These are phyloP conservation scores for Alligator sinensis DNA, from an alignment of 2,113 vertebrate genomes.

Conservation along the genomic window DNA sequence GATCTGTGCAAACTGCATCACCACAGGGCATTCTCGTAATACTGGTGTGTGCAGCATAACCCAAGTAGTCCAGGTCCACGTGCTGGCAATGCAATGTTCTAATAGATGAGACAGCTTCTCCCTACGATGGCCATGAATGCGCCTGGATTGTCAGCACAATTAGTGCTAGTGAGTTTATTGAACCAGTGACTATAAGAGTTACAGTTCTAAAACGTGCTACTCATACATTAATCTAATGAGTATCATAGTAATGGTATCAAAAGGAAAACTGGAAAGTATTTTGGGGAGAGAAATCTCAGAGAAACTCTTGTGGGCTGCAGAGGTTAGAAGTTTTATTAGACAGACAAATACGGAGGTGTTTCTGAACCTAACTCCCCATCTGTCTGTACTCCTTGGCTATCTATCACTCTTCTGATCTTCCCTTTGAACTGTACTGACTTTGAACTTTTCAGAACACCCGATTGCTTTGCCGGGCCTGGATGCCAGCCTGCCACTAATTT, in stretches of 20 bases:
- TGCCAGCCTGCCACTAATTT: neutral
- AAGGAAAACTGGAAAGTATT: neutral
- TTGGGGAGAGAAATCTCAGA: neutral
- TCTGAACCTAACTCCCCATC: accelerated
- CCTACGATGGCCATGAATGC: neutral
- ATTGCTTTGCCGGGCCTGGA: neutral
- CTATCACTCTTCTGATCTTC: neutral
- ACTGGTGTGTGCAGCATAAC: neutral
- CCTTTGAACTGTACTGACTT: neutral
- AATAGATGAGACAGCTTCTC: neutral
- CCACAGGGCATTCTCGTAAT: neutral
- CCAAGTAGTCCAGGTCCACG: neutral
- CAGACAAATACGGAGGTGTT: neutral
- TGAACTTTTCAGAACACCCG: neutral
- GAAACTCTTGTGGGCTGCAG: neutral
- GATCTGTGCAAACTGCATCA: neutral
- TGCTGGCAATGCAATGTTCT: neutral
- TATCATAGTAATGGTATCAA: neutral
- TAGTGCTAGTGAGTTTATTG: neutral
- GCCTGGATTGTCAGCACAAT: neutral
- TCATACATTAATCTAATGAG: accelerated
- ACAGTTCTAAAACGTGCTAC: neutral
- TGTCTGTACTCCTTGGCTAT: neutral
- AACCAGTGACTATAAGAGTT: neutral
- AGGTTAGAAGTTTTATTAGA: neutral